A percentile compares a stretch with the other conserved stretches of the same genome.
phyloP scores from a whole-genome alignment of 2,113 vertebrate genomes.

The Aythya baeri region DNA sequence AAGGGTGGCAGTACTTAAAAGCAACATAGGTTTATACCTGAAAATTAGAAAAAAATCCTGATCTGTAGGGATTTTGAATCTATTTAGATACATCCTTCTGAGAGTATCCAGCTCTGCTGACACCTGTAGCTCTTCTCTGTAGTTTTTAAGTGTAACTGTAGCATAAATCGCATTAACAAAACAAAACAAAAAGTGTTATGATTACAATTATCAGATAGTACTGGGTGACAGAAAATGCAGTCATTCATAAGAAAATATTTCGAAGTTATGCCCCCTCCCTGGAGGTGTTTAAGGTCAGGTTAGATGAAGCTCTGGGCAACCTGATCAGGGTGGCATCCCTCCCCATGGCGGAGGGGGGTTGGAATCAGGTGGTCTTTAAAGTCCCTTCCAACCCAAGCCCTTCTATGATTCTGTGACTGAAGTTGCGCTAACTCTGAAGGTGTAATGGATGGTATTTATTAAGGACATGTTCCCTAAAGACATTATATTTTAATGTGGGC shows the following conservation, averaged over 20 bases:
- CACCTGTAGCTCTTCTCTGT: not conserved
- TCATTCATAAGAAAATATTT: slow-evolving; percentile 3
- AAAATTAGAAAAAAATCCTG: not conserved
- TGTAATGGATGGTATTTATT: not conserved
- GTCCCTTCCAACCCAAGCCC: no score
- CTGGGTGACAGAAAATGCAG: not conserved
- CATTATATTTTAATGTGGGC: not conserved
- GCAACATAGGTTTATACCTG: not conserved
- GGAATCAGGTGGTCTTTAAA: no score
- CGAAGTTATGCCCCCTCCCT: not conserved
- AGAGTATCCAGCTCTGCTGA: not conserved
- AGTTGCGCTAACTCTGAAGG: not conserved
- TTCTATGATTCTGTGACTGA: no score
- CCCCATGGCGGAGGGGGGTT: no score
- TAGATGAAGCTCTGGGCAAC: no score
- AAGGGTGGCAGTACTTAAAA: not conserved
- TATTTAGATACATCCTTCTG: not conserved
- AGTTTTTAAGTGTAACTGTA: not conserved
- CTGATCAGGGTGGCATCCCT: no score
- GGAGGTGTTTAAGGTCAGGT: no score
- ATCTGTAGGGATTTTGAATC: not conserved
- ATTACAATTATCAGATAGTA: not conserved
- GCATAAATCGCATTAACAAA: not conserved
- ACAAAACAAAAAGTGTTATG: not conserved
- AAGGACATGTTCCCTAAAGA: not conserved